Conservation (phyloP, 2,113 vertebrate species). For the Prunella fulvescens region DNA sequence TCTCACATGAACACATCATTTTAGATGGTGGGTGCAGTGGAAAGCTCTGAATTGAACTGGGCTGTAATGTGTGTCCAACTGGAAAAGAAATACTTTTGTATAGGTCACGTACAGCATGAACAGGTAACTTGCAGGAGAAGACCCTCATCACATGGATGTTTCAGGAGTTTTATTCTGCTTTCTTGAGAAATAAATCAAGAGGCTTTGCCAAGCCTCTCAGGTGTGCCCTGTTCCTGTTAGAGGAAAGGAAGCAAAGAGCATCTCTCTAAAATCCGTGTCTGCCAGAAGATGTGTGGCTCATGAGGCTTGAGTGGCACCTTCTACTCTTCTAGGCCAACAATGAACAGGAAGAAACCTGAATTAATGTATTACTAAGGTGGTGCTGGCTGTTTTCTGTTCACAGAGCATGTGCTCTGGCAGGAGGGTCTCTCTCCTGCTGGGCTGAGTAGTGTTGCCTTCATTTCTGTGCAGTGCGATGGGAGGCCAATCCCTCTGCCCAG, state of each 20-base stretch:
- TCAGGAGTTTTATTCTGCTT: not conserved
- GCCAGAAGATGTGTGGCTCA: not conserved
- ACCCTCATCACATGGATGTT: not conserved
- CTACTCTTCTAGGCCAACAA: not conserved
- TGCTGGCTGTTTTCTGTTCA: not conserved
- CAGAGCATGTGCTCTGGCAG: not conserved
- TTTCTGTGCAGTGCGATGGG: constrained; percentile 82
- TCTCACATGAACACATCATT: not conserved
- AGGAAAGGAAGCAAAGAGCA: not conserved
- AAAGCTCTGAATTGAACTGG: not conserved
- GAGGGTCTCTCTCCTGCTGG: not conserved
- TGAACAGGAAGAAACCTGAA: not conserved
- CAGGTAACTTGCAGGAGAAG: not conserved
- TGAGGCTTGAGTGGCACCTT: not conserved
- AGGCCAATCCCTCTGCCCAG: constrained; percentile 90
- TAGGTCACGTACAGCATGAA: not conserved
- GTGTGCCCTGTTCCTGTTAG: not conserved
- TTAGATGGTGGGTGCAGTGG: not conserved
- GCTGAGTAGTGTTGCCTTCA: not conserved
- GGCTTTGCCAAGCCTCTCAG: not conserved
- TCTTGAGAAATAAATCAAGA: not conserved
- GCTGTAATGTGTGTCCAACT: not conserved
- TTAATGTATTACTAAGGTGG: not conserved
- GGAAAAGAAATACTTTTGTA: not conserved
- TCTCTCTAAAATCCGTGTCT: not conserved